Conservation (phyloP, 2,113 vertebrate species). For the Benitochromis conjunctus region DNA sequence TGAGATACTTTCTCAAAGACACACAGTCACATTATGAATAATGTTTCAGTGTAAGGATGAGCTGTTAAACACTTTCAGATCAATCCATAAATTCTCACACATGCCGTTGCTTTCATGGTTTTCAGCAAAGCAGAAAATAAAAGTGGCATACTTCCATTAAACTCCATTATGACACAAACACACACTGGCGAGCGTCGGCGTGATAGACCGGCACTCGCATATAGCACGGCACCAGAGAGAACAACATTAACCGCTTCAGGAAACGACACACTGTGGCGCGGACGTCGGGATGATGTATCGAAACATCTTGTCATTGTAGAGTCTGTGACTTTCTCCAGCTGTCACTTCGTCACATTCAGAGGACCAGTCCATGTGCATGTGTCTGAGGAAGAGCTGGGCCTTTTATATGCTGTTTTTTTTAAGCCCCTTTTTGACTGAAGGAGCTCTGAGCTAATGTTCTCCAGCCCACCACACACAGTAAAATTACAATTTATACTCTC, state of each 20-base stretch:
- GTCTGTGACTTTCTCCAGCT: neutral
- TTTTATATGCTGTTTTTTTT: neutral
- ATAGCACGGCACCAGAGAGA: neutral
- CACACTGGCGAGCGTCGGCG: neutral
- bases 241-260: constrained; percentile 28
- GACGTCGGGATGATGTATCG: neutral
- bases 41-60: neutral
- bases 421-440: constrained; percentile 6
- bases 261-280: constrained; percentile 2
- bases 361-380: neutral
- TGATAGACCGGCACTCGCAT: constrained; percentile 18
- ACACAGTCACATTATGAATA: neutral
- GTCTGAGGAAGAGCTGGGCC: neutral
- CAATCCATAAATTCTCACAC: neutral
- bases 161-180: neutral
- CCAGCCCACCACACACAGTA: constrained; percentile 32
- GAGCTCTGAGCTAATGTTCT: constrained; percentile 29
- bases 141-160: constrained; percentile 18
- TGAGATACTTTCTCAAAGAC: neutral
- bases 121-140: neutral
- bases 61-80: constrained; percentile 33
- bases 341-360: constrained; percentile 19
- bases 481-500: constrained; percentile 33
- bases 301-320: constrained; percentile 8
- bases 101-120: neutral